These are phyloP conservation scores for Potorous gilbertii DNA, from an alignment of 2,797 vertebrate species.

Conservation along the genomic window DNA sequence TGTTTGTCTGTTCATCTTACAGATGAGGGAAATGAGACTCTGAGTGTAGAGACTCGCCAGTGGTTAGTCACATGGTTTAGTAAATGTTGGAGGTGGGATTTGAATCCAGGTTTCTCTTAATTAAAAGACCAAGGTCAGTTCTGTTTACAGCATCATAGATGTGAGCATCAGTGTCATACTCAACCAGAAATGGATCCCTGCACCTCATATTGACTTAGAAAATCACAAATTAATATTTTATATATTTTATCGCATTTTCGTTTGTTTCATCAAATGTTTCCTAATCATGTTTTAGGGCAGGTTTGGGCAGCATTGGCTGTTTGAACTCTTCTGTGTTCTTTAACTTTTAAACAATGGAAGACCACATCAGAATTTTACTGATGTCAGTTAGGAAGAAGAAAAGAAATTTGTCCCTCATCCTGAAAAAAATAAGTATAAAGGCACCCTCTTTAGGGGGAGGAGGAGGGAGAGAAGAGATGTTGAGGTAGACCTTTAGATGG, in stretches of 20 bases:
- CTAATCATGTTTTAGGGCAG: background rate
- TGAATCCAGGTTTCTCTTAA: background rate
- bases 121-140: background rate
- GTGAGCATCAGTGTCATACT: background rate
- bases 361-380: background rate
- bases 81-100: background rate
- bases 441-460: background rate
- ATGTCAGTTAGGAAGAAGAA: background rate
- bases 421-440: background rate
- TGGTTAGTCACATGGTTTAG: background rate
- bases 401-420: background rate
- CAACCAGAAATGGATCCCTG: background rate
- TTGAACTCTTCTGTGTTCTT: background rate
- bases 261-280: background rate
- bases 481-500: background rate
- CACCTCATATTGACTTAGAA: background rate
- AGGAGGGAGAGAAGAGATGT: background rate
- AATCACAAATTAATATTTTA: background rate
- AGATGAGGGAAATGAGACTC: background rate
- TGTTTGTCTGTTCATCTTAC: background rate
- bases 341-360: background rate
- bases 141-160: background rate
- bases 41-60: background rate
- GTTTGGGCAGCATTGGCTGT: background rate
- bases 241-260: background rate